Percentiles rank a stretch among this genome's conserved stretches.
These are phyloP conservation scores for Pimephales promelas DNA, from an alignment of 2,113 vertebrate species.

Conservation along the genomic window DNA sequence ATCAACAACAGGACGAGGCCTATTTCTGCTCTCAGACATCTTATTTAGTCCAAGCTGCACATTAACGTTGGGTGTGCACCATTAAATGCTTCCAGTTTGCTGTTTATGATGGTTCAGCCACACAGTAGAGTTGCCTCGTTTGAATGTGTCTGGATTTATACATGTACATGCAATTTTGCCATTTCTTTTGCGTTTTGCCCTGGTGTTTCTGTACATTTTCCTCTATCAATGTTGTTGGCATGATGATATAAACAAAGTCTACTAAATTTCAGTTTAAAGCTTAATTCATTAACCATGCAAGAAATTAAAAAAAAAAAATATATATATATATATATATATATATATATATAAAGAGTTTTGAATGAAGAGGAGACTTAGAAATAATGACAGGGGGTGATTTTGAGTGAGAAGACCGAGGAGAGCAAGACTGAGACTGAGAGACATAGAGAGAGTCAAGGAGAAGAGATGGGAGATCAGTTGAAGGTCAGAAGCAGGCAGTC, in stretches of 20 bases:
- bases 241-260: neutral
- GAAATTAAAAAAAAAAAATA: too few species aligned
- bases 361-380: neutral
- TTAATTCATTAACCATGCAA: neutral
- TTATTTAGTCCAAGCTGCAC: conserved; percentile 27
- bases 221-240: neutral
- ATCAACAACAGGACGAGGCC: conserved; percentile 20
- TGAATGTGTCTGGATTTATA: conserved; percentile 20
- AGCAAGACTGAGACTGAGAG: conserved; percentile 10
- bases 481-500: conserved; percentile 67
- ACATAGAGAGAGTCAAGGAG: conserved; percentile 17
- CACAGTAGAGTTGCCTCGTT: conserved; percentile 12
- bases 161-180: neutral
- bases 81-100: conserved; percentile 42
- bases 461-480: conserved; percentile 46
- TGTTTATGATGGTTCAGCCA: conserved; percentile 5
- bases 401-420: neutral
- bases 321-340: too few species aligned
- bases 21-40: conserved; percentile 23
- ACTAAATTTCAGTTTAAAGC: neutral
- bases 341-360: neutral
- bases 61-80: conserved; percentile 35
- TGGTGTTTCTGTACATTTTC: neutral
- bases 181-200: neutral
- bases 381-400: neutral